Evolutionary conservation across 2,797 vertebrate species (phyloP).

Genomic region (Eospalax fontanierii): DNA sequence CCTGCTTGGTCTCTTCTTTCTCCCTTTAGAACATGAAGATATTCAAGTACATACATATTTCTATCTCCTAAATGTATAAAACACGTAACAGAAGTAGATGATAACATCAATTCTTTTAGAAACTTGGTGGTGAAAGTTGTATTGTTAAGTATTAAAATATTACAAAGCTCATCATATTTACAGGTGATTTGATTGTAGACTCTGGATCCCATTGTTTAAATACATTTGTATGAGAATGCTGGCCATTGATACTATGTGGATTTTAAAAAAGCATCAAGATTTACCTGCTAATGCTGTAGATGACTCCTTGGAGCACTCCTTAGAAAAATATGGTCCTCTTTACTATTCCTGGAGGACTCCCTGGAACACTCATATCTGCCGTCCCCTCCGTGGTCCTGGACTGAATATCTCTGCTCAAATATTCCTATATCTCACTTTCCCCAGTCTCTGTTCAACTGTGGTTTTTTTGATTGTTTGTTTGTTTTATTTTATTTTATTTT

Average conservation of each 20-base stretch:
- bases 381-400: neutral
- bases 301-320: neutral
- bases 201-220: neutral
- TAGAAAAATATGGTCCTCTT: neutral
- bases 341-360: neutral
- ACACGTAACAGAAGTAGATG: constrained; percentile 37
- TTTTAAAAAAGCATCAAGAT: neutral
- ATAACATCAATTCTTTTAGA: constrained; percentile 20
- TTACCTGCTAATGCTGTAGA: neutral
- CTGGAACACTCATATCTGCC: neutral
- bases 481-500: too few species aligned
- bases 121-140: neutral
- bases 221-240: neutral
- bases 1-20: neutral
- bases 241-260: neutral
- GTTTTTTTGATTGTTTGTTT: too few species aligned
- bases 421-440: neutral
- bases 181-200: neutral
- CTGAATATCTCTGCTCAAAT: neutral
- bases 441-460: neutral
- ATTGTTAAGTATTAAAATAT: constrained; percentile 47
- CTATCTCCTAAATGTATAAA: constrained; percentile 13
- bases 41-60: constrained; percentile 1
- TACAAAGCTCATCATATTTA: constrained; percentile 9
- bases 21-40: constrained; percentile 29